Base-by-base conservation (phyloP, 2,888 invertebrate genomes). In the Eilema griseolum region DNA sequence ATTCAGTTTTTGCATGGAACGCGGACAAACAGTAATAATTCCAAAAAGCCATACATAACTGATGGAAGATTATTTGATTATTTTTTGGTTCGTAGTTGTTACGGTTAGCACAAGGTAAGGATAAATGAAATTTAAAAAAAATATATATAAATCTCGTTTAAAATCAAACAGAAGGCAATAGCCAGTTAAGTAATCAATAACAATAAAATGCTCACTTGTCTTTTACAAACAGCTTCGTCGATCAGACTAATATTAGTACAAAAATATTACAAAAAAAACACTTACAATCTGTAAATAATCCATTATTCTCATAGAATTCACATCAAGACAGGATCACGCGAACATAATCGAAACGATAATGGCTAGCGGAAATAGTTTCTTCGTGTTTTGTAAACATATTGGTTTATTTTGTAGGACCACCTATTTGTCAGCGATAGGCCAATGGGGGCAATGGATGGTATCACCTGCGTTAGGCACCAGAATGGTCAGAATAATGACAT, bases 311-410 rank as follows among this genome's bases (percentile, higher is more conserved):
- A 28, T 46, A 70, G 66, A 60, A 61, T 71, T 67, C 69, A 74
- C 78, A 74, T 75, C 62, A 70, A 79, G 69, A 65, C 77, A 67
- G 72, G 72, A 69, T 67, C 62, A 63, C 72, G 65, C 66, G 65
- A 64, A 28, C 73, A 71, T 81, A 81, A 81, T 81, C 82, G 77
- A 63, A 70, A 76, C 68, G 72, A 79, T 75, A 78, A 67, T 73
- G 74, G 64, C 41, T 31, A 70, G 33, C 79, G 79, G 80, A 84
- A 82, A 79, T 72, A 65, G 67, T 65, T 64, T 46, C 33, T 28
- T 11, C 61, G 37, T 85, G 84, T 85, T 87, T 87, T 82, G 77
- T 78, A 85, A 86, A 87, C 83, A 85, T 71, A 65, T 52, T 37
- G 66, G 64, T 67, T 66, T 70, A 70, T 73, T 76, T 77, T 63